Conservation (phyloP, 2,113 vertebrate genomes). For the Amphilophus citrinellus region DNA sequence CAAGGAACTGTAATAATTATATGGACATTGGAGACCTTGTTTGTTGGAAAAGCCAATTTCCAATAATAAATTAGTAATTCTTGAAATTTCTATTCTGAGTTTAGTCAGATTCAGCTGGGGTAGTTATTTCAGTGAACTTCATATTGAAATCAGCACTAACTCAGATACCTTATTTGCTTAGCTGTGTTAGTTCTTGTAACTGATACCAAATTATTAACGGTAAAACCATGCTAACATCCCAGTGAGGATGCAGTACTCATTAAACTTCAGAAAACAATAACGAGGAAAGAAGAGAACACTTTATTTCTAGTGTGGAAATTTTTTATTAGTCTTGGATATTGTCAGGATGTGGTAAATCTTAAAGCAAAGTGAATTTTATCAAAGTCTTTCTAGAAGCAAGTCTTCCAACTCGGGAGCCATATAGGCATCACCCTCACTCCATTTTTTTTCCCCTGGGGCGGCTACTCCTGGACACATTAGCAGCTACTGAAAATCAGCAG, state of each 20-base stretch:
- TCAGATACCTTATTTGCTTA: not conserved
- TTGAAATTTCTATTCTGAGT: too few relatives aligned
- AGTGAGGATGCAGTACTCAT: not conserved
- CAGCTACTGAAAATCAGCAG: not conserved
- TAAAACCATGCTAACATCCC: not conserved
- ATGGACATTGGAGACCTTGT: too few relatives aligned
- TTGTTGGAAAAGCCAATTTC: too few relatives aligned
- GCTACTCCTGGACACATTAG: not conserved
- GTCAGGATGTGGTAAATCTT: not conserved
- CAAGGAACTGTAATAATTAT: too few relatives aligned
- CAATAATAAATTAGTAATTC: too few relatives aligned
- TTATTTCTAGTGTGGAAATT: not conserved
- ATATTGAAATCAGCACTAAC: too few relatives aligned
- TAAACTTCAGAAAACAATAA: not conserved
- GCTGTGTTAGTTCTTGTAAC: not conserved
- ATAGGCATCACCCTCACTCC: accelerated
- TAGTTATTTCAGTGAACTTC: not conserved
- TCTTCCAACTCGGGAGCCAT: not conserved
- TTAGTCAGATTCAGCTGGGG: accelerated
- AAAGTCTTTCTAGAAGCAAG: not conserved
- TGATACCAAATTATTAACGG: not conserved
- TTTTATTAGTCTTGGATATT: not conserved
- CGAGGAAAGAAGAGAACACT: accelerated
- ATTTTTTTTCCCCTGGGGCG: accelerated
- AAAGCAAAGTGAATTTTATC: not conserved